Base-by-base conservation (phyloP, 2,113 vertebrate genomes). In the Tilapia sparmanii region DNA sequence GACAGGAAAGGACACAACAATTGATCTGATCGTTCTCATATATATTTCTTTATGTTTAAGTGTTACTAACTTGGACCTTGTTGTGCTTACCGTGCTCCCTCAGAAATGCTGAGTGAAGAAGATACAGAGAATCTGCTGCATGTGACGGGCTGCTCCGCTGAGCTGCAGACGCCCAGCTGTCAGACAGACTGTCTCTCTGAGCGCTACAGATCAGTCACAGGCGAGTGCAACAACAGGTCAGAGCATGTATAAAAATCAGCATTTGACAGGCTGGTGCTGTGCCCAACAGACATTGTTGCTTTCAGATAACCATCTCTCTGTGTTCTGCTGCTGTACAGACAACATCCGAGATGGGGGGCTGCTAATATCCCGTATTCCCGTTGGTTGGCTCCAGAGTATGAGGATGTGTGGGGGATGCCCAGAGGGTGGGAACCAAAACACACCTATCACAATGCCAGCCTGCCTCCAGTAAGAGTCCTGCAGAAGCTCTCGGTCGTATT, bases 211-310 rank as follows among this genome's bases (percentile, higher is more conserved):
- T 95, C 95, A 90, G 87, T 97, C 91, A 96, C 95, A 15, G 96
- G 96, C 40, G 94, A 96, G 54, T 97, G 97, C 90, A 97, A 97
- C 94, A 97, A 97, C 96, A 96, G 95, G 97, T 96, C 11, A 83
- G 47, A 24, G 35, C 53, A n/a, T 22, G 35, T 63, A 9, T 47
- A 7, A 38, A 13, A 78, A 54, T 38, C 13, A 4, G 53, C 26
- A 45, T 50, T 78, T 9, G 2, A 42, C 45, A 22, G 24, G 61
- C 8, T 11, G 22, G 15, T 0, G 19, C n/a, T 26, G 29, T 11
- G 4, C 5, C 40, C 1, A 35, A 38, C 12, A 12, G 1, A 26
- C 10, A 10, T 19, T 5, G 6, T 29, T 55, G 18, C 6, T 42
- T 53, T 80, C 22, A 12, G 2, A 6, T 38, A n/a, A 53, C 3